These are phyloP conservation scores for Scartelaos histophorus DNA, from an alignment of 2,113 vertebrate genomes.

Conservation along the genomic window DNA sequence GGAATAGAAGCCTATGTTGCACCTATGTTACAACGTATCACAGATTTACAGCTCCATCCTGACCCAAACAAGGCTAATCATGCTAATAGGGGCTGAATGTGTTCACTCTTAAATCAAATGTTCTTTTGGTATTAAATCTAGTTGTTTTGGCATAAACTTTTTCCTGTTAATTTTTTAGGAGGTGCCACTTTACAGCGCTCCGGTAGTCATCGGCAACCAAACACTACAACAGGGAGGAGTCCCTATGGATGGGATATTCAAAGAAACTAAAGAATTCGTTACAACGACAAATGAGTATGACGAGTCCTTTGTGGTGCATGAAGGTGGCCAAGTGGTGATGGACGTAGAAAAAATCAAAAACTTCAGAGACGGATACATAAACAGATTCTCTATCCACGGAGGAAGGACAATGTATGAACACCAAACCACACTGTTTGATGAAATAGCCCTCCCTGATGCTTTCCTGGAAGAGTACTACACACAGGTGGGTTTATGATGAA, in stretches of 20 bases:
- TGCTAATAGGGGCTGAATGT: no score
- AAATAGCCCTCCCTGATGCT: conserved; percentile 58
- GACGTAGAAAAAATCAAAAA: conserved; percentile 31
- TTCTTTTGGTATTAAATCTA: no score
- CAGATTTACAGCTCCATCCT: no score
- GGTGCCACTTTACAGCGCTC: conserved; percentile 50
- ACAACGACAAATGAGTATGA: conserved; percentile 5
- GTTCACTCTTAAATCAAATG: no score
- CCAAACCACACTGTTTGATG: conserved; percentile 39
- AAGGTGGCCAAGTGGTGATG: neutral
- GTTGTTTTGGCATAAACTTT: neutral
- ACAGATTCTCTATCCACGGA: neutral
- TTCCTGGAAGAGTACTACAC: conserved; percentile 70
- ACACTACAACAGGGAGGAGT: neutral
- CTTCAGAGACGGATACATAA: conserved; percentile 3
- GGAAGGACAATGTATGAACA: neutral
- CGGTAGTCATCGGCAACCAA: conserved; percentile 5
- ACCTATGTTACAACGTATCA: no score
- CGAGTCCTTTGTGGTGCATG: neutral
- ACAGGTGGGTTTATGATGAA: conserved; percentile 50
- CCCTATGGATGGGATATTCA: neutral
- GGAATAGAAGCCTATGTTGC: no score
- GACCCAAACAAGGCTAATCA: no score
- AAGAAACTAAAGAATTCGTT: neutral
- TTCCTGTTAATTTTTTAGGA: conserved; percentile 47